These are phyloP conservation scores for Myxocyprinus asiaticus DNA, from an alignment of 2,113 vertebrate genomes.

Conservation along the genomic window DNA sequence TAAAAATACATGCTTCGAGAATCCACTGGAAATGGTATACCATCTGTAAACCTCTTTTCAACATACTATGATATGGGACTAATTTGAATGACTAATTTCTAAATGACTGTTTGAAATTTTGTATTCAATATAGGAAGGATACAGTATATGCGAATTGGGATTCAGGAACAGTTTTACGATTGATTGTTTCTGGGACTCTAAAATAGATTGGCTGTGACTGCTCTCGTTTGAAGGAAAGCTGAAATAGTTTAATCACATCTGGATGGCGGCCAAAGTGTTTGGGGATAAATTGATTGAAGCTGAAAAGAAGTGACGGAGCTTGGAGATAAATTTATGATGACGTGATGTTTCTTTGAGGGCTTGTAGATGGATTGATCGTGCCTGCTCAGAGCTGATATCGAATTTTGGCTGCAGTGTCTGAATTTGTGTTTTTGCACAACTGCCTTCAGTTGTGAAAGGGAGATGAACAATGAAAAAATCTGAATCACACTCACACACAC, in stretches of 20 bases:
- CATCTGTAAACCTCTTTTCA: too few species aligned
- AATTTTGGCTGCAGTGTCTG: constrained; percentile 22
- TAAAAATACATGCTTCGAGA: too few species aligned
- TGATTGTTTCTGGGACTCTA: not conserved
- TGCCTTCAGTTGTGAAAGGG: constrained; percentile 2
- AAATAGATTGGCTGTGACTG: constrained; percentile 43
- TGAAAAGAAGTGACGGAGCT: constrained; percentile 37
- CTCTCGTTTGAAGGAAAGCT: constrained; percentile 15
- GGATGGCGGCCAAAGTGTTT: constrained; percentile 10
- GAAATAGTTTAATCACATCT: constrained; percentile 37
- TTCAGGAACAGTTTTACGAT: too few species aligned
- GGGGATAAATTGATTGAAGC: constrained; percentile 26
- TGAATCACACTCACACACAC: not conserved
- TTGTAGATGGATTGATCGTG: constrained; percentile 34
- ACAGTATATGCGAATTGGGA: too few species aligned
- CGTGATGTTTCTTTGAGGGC: constrained; percentile 33
- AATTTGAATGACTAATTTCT: too few species aligned
- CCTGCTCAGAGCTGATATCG: constrained; percentile 27
- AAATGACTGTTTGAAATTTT: too few species aligned
- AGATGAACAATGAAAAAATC: not conserved
- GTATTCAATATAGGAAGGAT: too few species aligned
- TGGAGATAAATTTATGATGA: constrained; percentile 36
- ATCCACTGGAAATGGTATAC: too few species aligned
- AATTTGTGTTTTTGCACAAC: not conserved
- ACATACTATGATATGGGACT: too few species aligned